Base-by-base conservation (phyloP, 2,888 invertebrate genomes). In the Yponomeuta malinellus region DNA sequence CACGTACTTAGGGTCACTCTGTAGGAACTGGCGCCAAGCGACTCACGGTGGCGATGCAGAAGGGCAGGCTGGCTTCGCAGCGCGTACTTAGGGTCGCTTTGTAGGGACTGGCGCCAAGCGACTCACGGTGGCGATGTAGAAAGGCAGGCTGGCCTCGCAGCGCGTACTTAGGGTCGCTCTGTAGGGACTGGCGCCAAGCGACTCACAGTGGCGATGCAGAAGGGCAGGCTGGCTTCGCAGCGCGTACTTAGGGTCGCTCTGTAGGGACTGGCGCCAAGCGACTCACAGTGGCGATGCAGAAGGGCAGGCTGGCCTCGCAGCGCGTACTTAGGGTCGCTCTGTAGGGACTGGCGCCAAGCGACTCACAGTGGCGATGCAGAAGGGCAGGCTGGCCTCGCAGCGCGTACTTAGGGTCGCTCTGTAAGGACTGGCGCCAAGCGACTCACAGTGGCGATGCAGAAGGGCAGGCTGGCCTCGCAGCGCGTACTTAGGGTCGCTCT, bases 191-290 rank as follows among this genome's bases (percentile, higher is more conserved):
- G 52, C 23, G 23, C 23, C 10, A 52, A 52, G 48, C 2, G 72
- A 84, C 93, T 91, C 80, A 97, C 97, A 72, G 98, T 98, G 31
- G 97, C 96, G 76, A 99, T 95, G 81, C 99, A 99, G 90, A 98
- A 95, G 71, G 23, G 23, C 23, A 23, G 23, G 23, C 23, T 23
- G 23, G 23, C 23, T 0, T 23, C 23, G 23, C 23, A 23, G 23
- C 23, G 23, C 23, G 94, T 92, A 87, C 99, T 94, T 29, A 98
- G 94, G 75, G 96, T 96, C 70, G 96, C 97, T 77, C 95, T 95
- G 5, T 96, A 93, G 76, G 23, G 23, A 23, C 23, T 23, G 23
- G 23, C 23, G 23, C 23, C 23, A 23, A 23, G 23, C 23, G 23
- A 23, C 23, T 23, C 23, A 23, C 23, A 23, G 23, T 23, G 23